Base-by-base conservation (phyloP, 2,113 vertebrate genomes). In the Chamaea fasciata region DNA sequence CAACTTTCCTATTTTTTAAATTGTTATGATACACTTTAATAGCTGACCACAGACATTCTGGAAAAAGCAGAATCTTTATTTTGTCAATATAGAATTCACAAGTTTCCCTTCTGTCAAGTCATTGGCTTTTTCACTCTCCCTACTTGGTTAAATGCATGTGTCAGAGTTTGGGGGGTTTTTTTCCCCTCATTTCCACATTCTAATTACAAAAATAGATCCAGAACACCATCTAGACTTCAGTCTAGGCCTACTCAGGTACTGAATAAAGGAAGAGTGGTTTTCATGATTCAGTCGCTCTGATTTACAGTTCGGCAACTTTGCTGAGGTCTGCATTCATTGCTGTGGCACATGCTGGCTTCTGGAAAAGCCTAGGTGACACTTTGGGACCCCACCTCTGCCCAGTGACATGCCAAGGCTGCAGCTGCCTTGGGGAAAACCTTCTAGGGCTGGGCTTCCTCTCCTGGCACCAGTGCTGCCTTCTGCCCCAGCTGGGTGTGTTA, bases 161-260 rank as follows among this genome's bases (percentile, higher is more conserved):
- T 26, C 39, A 44, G 49, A 31, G 5, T 56, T 56, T 15, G n/a
- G 3, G 0, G 0, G n/a, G n/a, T n/a, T n/a, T 4, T 56, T 56
- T 94, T 59, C 2, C 7, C 10, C 27, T 80, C 10, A 15, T 60
- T 83, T 92, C 31, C 31, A 26, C 22, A 8, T 80, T 80, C 41
- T 69, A n/a, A 52, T 60, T 49, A 22, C 22, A 28, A 63, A 69
- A 76, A 73, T 33, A 68, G 80, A 30, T 41, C 19, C 30, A 44
- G 10, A 76, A 56, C 39, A n/a, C n/a, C n/a, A n/a, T 63, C 37
- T 65, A 57, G 47, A 44, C 13, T 37, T 79, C 22, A 20, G 39
- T 26, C n/a, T 81, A 71, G 28, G 5, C 41, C 19, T 60, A 4
- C 15, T 74, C 52, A 82, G 42, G 47, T 74, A 24, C 19, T 41